Evolutionary conservation across 92 coral and sea anemone species (phyloP).

Genomic region (Scolanthus callimorphus): DNA sequence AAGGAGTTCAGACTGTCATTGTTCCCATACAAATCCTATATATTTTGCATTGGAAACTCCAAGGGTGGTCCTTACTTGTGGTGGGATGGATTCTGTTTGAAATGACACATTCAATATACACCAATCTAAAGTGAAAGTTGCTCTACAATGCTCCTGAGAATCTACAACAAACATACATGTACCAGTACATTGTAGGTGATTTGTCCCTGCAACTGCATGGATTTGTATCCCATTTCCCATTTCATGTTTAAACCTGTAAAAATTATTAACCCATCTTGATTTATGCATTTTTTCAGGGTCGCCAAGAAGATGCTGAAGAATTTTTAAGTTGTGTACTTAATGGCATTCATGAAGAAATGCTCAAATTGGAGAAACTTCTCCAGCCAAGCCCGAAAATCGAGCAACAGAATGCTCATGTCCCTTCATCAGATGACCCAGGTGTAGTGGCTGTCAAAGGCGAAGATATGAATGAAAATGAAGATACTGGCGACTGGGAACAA

Average conservation of each 20-base stretch:
- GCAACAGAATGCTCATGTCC: not conserved
- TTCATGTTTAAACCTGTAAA: too few relatives aligned
- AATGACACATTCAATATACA: too few relatives aligned
- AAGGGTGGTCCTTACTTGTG: too few relatives aligned
- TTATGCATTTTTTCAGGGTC: conserved; percentile 48
- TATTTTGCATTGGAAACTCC: too few relatives aligned
- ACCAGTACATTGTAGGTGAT: not conserved
- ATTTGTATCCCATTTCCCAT: too few relatives aligned
- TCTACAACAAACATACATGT: not conserved
- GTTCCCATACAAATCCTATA: too few relatives aligned
- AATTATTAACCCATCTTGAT: too few relatives aligned
- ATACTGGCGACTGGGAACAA: conserved; percentile 98
- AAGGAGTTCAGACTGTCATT: too few relatives aligned
- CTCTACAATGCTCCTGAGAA: too few relatives aligned
- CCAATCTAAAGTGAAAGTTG: too few relatives aligned
- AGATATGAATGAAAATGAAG: conserved; percentile 24
- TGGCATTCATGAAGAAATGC: conserved; percentile 93
- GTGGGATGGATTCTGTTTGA: too few relatives aligned
- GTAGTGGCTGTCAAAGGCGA: conserved; percentile 12
- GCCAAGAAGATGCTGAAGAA: conserved; percentile 98
- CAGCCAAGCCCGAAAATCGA: conserved; percentile 32
- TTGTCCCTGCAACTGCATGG: not conserved
- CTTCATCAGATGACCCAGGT: conserved; percentile 5
- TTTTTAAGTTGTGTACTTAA: conserved; percentile 91
- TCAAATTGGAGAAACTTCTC: conserved; percentile 46